Percentiles rank a stretch among this genome's conserved stretches.
phyloP scores from a whole-genome alignment of 1,140 invertebrate species.

The Heliconius hermathena region DNA sequence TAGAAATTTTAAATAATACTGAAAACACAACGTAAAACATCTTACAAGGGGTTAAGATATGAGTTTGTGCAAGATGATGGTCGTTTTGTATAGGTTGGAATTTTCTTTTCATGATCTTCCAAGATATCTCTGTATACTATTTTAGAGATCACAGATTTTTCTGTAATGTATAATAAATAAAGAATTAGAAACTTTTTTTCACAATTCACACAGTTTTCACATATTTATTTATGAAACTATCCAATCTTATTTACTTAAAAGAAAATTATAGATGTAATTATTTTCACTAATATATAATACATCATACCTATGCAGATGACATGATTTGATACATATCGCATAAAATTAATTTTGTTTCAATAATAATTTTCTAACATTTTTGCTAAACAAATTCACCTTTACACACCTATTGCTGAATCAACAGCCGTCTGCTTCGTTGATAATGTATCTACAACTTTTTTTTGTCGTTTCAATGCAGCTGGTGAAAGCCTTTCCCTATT shows the following conservation, averaged over 20 bases:
- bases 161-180: conserved; percentile 17
- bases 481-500: conserved; percentile 41
- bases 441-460: conserved; percentile 32
- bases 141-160: conserved; percentile 5
- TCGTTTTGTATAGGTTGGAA: not conserved
- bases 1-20: not conserved
- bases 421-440: conserved; percentile 35
- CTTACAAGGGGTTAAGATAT: not conserved
- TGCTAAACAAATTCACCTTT: conserved; percentile 67
- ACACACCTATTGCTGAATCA: conserved; percentile 63
- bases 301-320: not conserved
- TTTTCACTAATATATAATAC: no score
- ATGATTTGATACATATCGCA: not conserved
- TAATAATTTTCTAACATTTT: not conserved
- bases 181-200: no score
- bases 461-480: conserved; percentile 39
- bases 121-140: not conserved
- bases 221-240: no score
- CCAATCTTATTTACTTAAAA: no score
- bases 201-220: no score
- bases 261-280: no score
- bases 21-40: not conserved
- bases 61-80: not conserved
- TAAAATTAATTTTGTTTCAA: not conserved
- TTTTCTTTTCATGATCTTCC: not conserved